These are phyloP conservation scores for Cotesia typhae DNA, from an alignment of 1,140 invertebrate genomes.

Conservation along the genomic window DNA sequence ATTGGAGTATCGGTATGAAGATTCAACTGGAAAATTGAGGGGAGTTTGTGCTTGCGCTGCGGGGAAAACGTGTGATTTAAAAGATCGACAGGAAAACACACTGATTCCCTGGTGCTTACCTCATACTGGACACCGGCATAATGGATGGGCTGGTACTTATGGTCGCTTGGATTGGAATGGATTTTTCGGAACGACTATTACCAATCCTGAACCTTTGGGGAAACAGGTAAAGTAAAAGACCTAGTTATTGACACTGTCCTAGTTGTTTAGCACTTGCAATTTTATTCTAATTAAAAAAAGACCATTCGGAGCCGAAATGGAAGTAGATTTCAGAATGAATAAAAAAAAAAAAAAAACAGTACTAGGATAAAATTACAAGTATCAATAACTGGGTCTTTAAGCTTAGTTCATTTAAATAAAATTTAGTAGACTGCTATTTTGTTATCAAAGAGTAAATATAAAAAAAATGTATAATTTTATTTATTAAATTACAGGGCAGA, in stretches of 20 bases:
- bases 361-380: no score
- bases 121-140: slow-evolving; percentile 87
- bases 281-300: no score
- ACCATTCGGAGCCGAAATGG: no score
- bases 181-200: slow-evolving; percentile 74
- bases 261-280: no score
- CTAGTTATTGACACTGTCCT: no score
- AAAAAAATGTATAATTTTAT: slow-evolving; percentile 18
- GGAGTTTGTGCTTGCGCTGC: slow-evolving; percentile 84
- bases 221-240: slow-evolving; percentile 24
- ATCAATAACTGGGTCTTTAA: no score
- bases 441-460: no score
- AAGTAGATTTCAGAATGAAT: no score
- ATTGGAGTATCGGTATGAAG: slow-evolving; percentile 75
- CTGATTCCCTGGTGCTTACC: slow-evolving; percentile 91
- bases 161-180: slow-evolving; percentile 85
- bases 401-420: no score
- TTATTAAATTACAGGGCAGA: slow-evolving; percentile 65
- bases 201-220: slow-evolving; percentile 37
- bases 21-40: slow-evolving; percentile 69
- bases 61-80: slow-evolving; percentile 73
- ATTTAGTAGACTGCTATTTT: no score
- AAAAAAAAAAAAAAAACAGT: no score
- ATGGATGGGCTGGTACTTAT: slow-evolving; percentile 82
- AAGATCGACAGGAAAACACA: slow-evolving; percentile 84